phyloP scores from a whole-genome alignment of 2,888 invertebrate genomes.

The Apotomis capreana region DNA sequence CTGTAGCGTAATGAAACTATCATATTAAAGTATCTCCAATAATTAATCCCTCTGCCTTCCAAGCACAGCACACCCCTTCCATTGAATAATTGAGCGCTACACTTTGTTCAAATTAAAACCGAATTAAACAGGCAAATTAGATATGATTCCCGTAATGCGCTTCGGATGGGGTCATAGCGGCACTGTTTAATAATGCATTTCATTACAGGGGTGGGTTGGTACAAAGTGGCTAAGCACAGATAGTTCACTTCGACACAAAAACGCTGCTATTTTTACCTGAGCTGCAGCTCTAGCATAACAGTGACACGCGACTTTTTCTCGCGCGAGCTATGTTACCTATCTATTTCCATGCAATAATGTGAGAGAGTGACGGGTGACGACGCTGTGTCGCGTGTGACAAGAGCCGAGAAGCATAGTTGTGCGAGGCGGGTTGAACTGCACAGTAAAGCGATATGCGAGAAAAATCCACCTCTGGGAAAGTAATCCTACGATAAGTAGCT shows the following conservation, averaged over 20 bases:
- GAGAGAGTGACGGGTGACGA: too few relatives aligned
- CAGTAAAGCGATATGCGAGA: too few relatives aligned
- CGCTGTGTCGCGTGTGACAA: too few relatives aligned
- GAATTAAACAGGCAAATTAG: conserved; percentile 81
- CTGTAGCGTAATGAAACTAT: too few relatives aligned
- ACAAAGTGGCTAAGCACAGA: conserved; percentile 44
- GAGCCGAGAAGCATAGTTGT: too few relatives aligned
- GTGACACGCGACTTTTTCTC: too few relatives aligned
- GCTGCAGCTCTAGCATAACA: neutral
- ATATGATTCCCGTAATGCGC: conserved; percentile 72
- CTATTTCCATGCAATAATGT: too few relatives aligned
- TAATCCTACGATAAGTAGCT: too few relatives aligned
- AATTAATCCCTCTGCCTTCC: conserved; percentile 16
- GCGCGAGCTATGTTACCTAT: too few relatives aligned
- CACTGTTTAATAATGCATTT: conserved; percentile 76
- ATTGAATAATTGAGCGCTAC: conserved; percentile 74
- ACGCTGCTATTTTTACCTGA: neutral
- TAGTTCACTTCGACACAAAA: conserved; percentile 7
- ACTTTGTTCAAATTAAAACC: conserved; percentile 79
- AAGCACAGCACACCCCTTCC: conserved; percentile 45
- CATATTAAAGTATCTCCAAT: neutral
- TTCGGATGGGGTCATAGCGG: conserved; percentile 77
- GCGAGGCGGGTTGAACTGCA: too few relatives aligned
- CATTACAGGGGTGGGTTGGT: conserved; percentile 53
- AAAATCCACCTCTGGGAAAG: too few relatives aligned